Base-by-base conservation (phyloP, 2,113 vertebrate species). In the Pelodiscus sinensis region DNA sequence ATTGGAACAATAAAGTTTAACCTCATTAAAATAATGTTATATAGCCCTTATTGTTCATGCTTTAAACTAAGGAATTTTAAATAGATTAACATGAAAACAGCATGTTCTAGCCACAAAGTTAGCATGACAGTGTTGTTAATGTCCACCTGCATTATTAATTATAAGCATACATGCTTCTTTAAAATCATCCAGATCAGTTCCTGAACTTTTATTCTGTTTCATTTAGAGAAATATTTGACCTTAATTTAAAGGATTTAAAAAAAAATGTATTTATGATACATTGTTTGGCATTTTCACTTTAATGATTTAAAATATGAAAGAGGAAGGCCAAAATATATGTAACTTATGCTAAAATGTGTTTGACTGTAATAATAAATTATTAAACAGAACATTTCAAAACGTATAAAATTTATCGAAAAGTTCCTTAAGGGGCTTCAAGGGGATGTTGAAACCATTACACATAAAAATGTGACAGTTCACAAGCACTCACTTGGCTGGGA, bases 51-150 rank as follows among this genome's bases (percentile, higher is more conserved):
- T 91, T 97, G 92, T 97, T 97, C 79, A 9, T 96, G 87, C 94
- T 73, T 94, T 95, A 94, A 97, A 97, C 90, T 97, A 94, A 96
- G 90, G 92, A 97, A 93, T 97, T 97, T 96, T 88, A 97, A 97
- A 87, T 81, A 97, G 96, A 97, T 98, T 96, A 96, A 55, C 84
- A 83, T 75, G 90, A 94, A 90, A 96, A 90, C 90, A 94, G 77
- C 60, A 85, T 90, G 86, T 65, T 78, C 51, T 55, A 89, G 83
- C 44, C 86, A 57, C 88, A 88, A 95, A 94, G 96, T 90, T 91
- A 92, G 86, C 94, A 96, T 97, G 96, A 86, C 87, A 75, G 38
- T 96, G 84, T 60, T 97, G 96, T 94, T 95, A 94, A 90, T 56
- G 31, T 89, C 92, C 90, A 81, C 58, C 92, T 96, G 87, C 95